Evolutionary conservation across 2,888 invertebrate genomes (phyloP).

Genomic region (Allolobophora icterica): DNA sequence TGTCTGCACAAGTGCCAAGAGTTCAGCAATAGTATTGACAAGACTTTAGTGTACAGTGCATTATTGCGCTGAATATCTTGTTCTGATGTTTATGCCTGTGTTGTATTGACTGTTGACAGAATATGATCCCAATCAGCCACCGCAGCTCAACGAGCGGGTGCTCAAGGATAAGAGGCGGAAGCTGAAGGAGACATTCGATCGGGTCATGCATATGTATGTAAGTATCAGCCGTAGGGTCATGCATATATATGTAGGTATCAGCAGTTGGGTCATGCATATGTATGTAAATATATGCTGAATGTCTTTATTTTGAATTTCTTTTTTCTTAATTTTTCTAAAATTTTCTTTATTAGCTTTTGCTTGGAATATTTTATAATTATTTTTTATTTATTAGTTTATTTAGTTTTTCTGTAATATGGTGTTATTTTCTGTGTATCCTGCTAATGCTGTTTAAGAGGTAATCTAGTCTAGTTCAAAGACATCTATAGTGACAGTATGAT

Average conservation of each 20-base stretch:
- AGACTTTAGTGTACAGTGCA: not conserved
- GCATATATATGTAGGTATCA: not conserved
- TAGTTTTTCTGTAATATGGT: too few relatives aligned
- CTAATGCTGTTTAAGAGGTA: too few relatives aligned
- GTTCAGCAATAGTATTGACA: not conserved
- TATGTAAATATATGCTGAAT: not conserved
- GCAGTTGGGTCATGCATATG: too few relatives aligned
- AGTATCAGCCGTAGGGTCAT: conserved; percentile 50
- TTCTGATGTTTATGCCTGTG: not conserved
- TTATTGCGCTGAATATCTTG: not conserved
- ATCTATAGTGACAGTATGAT: too few relatives aligned
- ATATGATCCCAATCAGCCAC: conserved; percentile 91
- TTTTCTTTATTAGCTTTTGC: too few relatives aligned
- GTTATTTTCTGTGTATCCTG: too few relatives aligned
- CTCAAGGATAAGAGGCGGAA: conserved; percentile 94
- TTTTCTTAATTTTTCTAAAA: too few relatives aligned
- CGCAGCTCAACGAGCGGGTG: conserved; percentile 93
- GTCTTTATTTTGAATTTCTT: not conserved
- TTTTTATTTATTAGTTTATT: too few relatives aligned
- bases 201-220: conserved; percentile 92
- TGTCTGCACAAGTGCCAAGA: too few relatives aligned
- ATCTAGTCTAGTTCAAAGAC: too few relatives aligned
- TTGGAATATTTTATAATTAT: too few relatives aligned
- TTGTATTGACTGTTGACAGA: conserved; percentile 70
- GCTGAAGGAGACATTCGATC: conserved; percentile 89